phyloP scores from a whole-genome alignment of 2,888 invertebrate genomes.

The Oscheius sp. region DNA sequence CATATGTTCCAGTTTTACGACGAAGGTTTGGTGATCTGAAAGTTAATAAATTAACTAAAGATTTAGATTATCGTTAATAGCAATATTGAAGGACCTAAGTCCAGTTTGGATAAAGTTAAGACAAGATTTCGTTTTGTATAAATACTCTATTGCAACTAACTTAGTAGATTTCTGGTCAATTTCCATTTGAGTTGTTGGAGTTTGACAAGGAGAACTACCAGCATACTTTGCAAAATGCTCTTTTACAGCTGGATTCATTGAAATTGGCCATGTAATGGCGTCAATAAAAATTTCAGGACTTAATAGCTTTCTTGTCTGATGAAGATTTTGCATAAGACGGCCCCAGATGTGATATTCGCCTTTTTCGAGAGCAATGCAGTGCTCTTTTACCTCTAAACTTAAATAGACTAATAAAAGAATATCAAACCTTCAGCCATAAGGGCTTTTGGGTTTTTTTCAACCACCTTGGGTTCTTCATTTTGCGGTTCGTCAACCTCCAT shows the following conservation, averaged over 20 bases:
- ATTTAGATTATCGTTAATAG: too few relatives aligned
- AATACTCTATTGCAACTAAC: not conserved
- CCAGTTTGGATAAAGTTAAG: too few relatives aligned
- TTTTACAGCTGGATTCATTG: constrained; percentile 7
- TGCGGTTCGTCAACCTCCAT: constrained; percentile 60
- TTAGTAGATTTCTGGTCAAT: constrained; percentile 24
- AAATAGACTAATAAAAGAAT: not conserved
- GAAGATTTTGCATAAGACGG: constrained; percentile 59
- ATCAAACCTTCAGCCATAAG: constrained; percentile 57
- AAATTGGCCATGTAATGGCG: not conserved
- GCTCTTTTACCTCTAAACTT: constrained; percentile 46
- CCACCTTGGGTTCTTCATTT: constrained; percentile 37
- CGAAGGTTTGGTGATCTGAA: constrained; percentile 32
- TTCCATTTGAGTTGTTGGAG: constrained; percentile 35
- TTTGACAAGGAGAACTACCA: not conserved
- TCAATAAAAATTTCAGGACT: constrained; percentile 29
- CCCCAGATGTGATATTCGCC: constrained; percentile 59
- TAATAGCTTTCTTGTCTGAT: constrained; percentile 60
- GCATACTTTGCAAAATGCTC: constrained; percentile 9
- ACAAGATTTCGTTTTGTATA: not conserved
- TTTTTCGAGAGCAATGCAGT: constrained; percentile 54
- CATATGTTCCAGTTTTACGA: constrained; percentile 48
- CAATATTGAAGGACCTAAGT: too few relatives aligned
- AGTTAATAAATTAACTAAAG: too few relatives aligned
- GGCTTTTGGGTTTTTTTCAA: constrained; percentile 43